A percentile compares a stretch with the other conserved stretches of the same genome.
phyloP scores from a whole-genome alignment of 2,888 invertebrate genomes.

The Pristionchus mayeri region DNA sequence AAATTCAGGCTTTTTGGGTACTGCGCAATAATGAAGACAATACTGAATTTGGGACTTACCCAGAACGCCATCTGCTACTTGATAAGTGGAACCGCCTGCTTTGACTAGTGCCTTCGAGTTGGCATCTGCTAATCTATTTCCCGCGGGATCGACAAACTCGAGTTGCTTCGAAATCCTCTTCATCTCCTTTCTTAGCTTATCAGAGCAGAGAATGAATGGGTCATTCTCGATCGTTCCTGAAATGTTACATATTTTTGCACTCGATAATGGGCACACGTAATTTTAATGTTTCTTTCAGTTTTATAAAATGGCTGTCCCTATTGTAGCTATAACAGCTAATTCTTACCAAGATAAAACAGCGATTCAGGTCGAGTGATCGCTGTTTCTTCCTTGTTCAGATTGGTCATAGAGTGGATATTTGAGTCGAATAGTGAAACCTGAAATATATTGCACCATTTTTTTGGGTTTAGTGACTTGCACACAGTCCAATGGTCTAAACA shows the following conservation, averaged over 20 bases:
- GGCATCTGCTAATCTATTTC: neutral
- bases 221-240: constrained; percentile 55
- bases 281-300: neutral
- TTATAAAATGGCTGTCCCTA: too few species aligned
- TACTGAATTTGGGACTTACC: neutral
- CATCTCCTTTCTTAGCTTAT: constrained; percentile 25
- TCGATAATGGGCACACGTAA: neutral
- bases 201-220: constrained; percentile 57
- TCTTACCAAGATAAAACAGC: constrained; percentile 54
- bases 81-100: constrained; percentile 22
- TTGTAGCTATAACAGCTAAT: too few species aligned
- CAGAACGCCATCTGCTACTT: constrained; percentile 39
- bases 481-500: too few species aligned
- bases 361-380: constrained; percentile 48
- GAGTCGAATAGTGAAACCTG: constrained; percentile 66
- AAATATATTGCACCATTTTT: constrained; percentile 37
- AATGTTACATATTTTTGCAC: too few species aligned
- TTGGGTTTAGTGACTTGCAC: neutral
- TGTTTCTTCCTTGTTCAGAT: neutral
- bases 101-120: constrained; percentile 29
- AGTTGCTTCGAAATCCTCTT: constrained; percentile 15
- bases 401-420: constrained; percentile 59
- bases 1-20: too few species aligned
- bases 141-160: constrained; percentile 15
- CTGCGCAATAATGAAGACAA: too few species aligned